Conservation (phyloP, 2,113 vertebrate species). For the Sceloporus tristichus region DNA sequence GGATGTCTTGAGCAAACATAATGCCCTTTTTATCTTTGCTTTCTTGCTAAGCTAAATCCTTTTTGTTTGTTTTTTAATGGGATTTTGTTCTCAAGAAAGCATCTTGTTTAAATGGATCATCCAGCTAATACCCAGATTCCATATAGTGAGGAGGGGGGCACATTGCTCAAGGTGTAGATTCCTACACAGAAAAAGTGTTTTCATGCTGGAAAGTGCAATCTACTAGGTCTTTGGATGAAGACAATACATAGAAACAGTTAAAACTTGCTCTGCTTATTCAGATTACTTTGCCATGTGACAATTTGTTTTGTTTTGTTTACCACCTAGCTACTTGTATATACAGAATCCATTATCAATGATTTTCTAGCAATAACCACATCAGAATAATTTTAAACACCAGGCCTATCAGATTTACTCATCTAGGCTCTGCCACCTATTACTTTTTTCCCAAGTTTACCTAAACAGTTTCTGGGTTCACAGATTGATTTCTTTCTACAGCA, state of each 20-base stretch:
- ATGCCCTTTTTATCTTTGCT: background rate
- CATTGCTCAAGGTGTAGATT: background rate
- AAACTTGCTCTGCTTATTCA: background rate
- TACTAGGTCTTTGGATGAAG: background rate
- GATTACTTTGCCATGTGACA: background rate
- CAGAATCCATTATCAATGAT: background rate
- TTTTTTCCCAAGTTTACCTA: too few species aligned
- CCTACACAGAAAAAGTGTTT: background rate
- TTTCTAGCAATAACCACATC: background rate
- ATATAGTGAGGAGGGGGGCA: fast-evolving
- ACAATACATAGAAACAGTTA: background rate
- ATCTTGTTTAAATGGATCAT: conserved; percentile 52
- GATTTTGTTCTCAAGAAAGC: conserved; percentile 59
- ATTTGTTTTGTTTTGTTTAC: background rate
- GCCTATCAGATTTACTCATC: background rate
- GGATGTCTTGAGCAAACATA: background rate
- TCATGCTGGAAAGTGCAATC: background rate
- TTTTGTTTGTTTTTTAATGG: conserved; percentile 55
- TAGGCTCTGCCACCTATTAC: background rate
- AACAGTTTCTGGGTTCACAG: too few species aligned
- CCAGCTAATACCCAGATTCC: conserved; percentile 17
- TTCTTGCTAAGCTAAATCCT: conserved; percentile 54
- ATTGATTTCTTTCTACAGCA: background rate
- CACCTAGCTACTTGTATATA: background rate
- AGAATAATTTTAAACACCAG: background rate